Percentiles rank a stretch among this genome's conserved stretches.
Evolutionary conservation across 2,113 vertebrate genomes (phyloP).

Genomic region (Agapornis roseicollis): DNA sequence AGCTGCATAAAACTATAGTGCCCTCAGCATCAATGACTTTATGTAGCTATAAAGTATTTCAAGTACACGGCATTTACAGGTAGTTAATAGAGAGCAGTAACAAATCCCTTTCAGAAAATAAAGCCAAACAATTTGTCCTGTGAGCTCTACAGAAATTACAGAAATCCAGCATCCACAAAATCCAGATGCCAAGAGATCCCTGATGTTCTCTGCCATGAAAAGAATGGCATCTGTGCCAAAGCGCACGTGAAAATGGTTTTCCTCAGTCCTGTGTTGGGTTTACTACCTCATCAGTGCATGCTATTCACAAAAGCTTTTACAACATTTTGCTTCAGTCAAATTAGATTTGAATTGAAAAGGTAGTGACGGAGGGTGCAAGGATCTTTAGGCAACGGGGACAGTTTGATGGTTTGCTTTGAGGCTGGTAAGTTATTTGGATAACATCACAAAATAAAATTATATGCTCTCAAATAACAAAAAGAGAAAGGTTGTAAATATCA

Average conservation of each 20-base stretch:
- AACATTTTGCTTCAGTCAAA: not conserved
- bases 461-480: not conserved
- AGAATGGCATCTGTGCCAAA: not conserved
- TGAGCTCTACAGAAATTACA: not conserved
- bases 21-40: not conserved
- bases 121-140: not conserved
- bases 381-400: not conserved
- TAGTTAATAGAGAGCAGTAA: not conserved
- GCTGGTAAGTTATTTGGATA: not conserved
- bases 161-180: not conserved
- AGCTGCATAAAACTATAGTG: not conserved
- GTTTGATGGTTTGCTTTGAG: not conserved
- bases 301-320: not conserved
- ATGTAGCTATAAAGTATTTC: constrained; percentile 5
- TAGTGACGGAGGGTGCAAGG: not conserved
- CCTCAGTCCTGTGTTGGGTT: not conserved
- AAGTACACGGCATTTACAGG: not conserved
- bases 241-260: not conserved
- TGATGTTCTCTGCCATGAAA: not conserved
- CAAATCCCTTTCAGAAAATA: not conserved
- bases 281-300: not conserved
- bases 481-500: not conserved
- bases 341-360: not conserved
- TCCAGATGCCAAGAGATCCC: not conserved
- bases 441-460: not conserved